Evolutionary conservation across 2,888 invertebrate species (phyloP).

Genomic region (Synergus japonicus): DNA sequence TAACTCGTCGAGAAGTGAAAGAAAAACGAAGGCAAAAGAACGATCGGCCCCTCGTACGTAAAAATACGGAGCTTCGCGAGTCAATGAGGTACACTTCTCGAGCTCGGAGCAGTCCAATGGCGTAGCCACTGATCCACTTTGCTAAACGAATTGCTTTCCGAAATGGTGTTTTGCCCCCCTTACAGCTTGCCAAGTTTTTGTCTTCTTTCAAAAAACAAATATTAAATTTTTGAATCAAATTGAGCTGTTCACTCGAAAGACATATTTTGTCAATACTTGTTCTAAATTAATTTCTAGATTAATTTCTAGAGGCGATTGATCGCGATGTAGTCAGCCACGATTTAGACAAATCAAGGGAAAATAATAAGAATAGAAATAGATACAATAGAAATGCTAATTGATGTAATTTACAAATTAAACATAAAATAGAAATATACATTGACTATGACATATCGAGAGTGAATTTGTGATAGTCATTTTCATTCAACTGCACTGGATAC

Average conservation of each 20-base stretch:
- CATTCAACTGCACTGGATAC: conserved; percentile 16
- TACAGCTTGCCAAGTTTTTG: not conserved
- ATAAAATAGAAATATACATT: not conserved
- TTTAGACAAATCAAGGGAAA: too few species aligned
- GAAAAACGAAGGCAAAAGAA: conserved; percentile 38
- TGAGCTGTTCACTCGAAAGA: too few species aligned
- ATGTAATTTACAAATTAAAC: too few species aligned
- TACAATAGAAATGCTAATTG: too few species aligned
- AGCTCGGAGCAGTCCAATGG: conserved; percentile 34
- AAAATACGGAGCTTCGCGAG: conserved; percentile 34
- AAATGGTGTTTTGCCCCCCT: not conserved
- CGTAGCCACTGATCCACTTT: conserved; percentile 32
- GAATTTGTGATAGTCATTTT: conserved; percentile 18
- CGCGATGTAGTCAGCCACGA: too few species aligned
- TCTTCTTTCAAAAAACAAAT: not conserved
- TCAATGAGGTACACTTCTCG: conserved; percentile 38
- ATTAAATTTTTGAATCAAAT: not conserved
- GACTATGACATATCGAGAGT: conserved; percentile 10
- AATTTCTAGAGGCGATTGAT: too few species aligned
- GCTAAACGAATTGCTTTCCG: conserved; percentile 22
- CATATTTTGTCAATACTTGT: too few species aligned
- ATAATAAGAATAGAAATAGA: too few species aligned
- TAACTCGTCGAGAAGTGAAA: conserved; percentile 32
- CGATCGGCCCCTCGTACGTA: conserved; percentile 35
- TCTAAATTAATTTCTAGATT: too few species aligned